Percentiles rank a stretch among this genome's conserved stretches.
These are phyloP conservation scores for Threskiornis aethiopicus DNA, from an alignment of 2,797 vertebrate genomes.

Conservation along the genomic window DNA sequence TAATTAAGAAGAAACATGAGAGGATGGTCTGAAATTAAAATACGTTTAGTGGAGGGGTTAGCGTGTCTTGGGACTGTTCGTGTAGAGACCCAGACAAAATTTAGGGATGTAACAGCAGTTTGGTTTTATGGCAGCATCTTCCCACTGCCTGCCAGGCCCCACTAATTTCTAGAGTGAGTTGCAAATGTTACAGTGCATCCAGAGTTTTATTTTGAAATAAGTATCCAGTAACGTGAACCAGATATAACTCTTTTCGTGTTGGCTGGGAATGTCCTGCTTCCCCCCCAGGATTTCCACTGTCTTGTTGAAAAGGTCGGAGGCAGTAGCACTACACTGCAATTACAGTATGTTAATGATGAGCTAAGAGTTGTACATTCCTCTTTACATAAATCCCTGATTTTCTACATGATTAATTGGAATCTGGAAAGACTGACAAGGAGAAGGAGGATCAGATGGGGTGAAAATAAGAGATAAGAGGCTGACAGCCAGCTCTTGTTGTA, in stretches of 20 bases:
- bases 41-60: neutral
- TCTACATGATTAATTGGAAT: conserved; percentile 54
- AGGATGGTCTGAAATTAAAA: conserved; percentile 38
- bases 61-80: neutral
- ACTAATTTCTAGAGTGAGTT: neutral
- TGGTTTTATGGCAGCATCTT: conserved; percentile 22
- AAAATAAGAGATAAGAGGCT: conserved; percentile 67
- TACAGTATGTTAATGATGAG: conserved; percentile 55
- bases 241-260: neutral
- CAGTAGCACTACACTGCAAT: conserved; percentile 38
- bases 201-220: conserved; percentile 12
- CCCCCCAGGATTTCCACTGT: conserved; percentile 3
- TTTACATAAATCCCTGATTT: conserved; percentile 59
- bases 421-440: conserved; percentile 41
- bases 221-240: neutral
- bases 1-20: conserved; percentile 63
- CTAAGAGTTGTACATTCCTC: conserved; percentile 47
- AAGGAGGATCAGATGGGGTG: conserved; percentile 55
- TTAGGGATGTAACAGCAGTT: neutral
- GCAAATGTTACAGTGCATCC: neutral
- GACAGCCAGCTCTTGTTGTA: conserved; percentile 57
- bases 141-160: neutral
- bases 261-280: conserved; percentile 30
- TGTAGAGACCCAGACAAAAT: neutral
- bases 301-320: conserved; percentile 29